Evolutionary conservation across 35 echinoderm and acorn worm species (phyloP), one percentile per base, ranked within the genome.

Genomic region (Patiria miniata): DNA sequence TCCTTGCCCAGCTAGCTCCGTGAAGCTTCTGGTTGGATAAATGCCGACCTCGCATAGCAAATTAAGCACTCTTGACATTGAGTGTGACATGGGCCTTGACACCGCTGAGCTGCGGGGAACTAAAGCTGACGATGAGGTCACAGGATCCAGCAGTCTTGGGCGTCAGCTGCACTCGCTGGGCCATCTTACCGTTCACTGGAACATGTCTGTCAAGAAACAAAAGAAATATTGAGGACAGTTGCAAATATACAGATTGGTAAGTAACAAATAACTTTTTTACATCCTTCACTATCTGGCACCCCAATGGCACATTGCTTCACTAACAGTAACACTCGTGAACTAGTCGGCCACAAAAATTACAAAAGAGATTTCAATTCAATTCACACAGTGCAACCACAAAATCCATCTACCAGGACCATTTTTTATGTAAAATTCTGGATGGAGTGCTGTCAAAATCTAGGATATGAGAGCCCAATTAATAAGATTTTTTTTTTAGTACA

Each of bases 71-170:
- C 42, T 47, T 47, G 42, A 73, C 65, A 73, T 73, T 30, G 2
- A 73, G 18, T 28, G 65, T 73, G 34, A 44, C 44, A 26, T 56
- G 68, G 14, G 81, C 81, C 81, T 89, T 95, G 2, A 95, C 81
- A 7, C 81, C 93, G 42, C 51, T 89, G 0, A 99, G 87, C 60
- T 95, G 73, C 0, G 81, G 77, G 32, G 93, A 94, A 60, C 39
- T 90, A 57, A 99, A 99, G 51, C 89, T 92, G 12, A 91, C 84
- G 34, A 94, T 86, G 33, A 99, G 81, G 18, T 82, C 85, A 33
- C 96, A 86, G 7, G 39, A 28, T 15, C 96, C 96, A 30, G 68
- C 36, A 21, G 86, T 51, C 42, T 87, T 91, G 21, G 96, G 76
- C 17, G 89, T 94, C 33, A 99, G 79, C 0, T 42, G 68, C 21